Conservation (phyloP, 2,888 invertebrate species). For the Agonopterix arenella region DNA sequence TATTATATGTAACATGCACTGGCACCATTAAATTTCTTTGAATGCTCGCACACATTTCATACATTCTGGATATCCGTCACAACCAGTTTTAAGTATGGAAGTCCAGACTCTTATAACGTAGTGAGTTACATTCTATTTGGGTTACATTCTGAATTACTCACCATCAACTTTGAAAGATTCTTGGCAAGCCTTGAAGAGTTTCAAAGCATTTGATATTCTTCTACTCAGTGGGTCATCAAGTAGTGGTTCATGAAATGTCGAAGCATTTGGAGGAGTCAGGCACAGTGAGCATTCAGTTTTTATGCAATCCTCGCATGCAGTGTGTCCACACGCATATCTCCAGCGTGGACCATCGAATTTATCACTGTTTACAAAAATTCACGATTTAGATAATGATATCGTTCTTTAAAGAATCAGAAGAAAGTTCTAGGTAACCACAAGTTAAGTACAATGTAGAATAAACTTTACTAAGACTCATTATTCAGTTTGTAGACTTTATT, state of each 20-base stretch:
- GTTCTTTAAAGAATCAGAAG: too few species aligned
- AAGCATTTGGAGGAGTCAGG: slow-evolving; percentile 25
- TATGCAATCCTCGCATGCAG: slow-evolving; percentile 45
- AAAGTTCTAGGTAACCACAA: too few species aligned
- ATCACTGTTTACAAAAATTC: slow-evolving; percentile 35
- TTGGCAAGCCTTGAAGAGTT: slow-evolving; percentile 39
- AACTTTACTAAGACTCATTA: not conserved
- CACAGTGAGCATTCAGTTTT: slow-evolving; percentile 40
- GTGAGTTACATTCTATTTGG: too few species aligned
- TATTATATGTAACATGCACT: too few species aligned
- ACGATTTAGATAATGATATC: not conserved
- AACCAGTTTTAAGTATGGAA: too few species aligned
- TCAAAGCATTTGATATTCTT: slow-evolving; percentile 33
- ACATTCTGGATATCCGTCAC: too few species aligned
- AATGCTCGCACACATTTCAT: too few species aligned
- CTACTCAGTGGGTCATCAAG: slow-evolving; percentile 32
- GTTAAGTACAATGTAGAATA: not conserved
- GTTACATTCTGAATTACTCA: slow-evolving; percentile 16
- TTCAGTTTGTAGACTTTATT: too few species aligned
- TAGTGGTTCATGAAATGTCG: slow-evolving; percentile 12
- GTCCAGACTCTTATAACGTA: too few species aligned
- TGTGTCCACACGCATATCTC: slow-evolving; percentile 55
- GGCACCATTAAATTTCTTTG: too few species aligned
- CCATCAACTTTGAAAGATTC: slow-evolving; percentile 49
- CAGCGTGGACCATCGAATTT: slow-evolving; percentile 32